Percentiles rank a stretch among this genome's conserved stretches.
These are phyloP conservation scores for Halictus rubicundus DNA, from an alignment of 1,140 invertebrate species.

Conservation along the genomic window DNA sequence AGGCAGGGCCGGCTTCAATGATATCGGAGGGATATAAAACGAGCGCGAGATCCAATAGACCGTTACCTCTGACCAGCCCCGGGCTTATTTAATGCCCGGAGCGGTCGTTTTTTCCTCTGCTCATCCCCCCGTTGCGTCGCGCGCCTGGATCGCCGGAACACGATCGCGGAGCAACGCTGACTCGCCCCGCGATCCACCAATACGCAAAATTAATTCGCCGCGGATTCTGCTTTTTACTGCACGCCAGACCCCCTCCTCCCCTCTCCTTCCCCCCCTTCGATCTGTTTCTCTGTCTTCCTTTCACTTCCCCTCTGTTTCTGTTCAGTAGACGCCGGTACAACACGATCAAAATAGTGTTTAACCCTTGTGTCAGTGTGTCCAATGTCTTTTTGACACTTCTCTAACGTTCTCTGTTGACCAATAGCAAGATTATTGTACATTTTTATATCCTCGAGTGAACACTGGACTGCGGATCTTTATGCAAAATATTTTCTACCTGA, in stretches of 20 bases:
- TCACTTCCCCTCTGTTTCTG: too few relatives aligned
- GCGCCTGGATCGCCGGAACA: background rate
- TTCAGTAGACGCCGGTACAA: too few relatives aligned
- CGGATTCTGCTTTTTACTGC: background rate
- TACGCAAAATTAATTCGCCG: conserved; percentile 12
- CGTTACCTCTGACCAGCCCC: background rate
- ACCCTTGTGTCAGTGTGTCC: too few relatives aligned
- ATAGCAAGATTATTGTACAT: too few relatives aligned
- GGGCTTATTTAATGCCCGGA: conserved; percentile 23
- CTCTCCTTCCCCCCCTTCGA: too few relatives aligned
- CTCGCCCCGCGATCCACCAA: background rate
- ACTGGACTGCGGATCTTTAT: too few relatives aligned
- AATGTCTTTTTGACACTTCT: too few relatives aligned
- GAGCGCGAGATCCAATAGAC: conserved; percentile 20
- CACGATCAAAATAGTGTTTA: too few relatives aligned
- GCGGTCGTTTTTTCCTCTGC: background rate
- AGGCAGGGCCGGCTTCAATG: conserved; percentile 25
- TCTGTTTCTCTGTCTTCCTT: background rate
- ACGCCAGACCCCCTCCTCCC: too few relatives aligned
- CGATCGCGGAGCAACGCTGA: background rate
- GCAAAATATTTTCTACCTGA: too few relatives aligned
- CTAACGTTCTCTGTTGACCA: too few relatives aligned
- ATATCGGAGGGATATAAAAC: conserved; percentile 18
- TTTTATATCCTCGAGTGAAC: too few relatives aligned
- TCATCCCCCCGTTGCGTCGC: background rate